Percentiles rank a stretch among this genome's conserved stretches.
These are phyloP conservation scores for Mugil cephalus DNA, from an alignment of 2,113 vertebrate genomes.

Conservation along the genomic window DNA sequence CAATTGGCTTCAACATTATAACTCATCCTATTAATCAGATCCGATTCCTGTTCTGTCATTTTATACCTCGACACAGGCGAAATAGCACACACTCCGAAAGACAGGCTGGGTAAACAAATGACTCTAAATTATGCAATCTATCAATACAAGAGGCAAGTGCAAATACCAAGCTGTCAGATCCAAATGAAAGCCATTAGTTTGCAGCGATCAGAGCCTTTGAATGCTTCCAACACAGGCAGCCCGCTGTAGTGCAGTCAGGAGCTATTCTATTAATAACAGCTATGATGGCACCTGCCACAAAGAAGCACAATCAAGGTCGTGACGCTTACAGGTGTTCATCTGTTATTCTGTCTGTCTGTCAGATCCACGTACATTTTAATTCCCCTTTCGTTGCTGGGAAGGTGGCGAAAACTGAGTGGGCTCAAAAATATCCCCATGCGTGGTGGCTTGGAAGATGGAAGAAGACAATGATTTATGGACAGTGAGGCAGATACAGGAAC, in stretches of 20 bases:
- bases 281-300: slow-evolving; percentile 64
- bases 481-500: not conserved
- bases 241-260: slow-evolving; percentile 62
- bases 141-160: slow-evolving; percentile 70
- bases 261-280: slow-evolving; percentile 73
- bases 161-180: slow-evolving; percentile 77
- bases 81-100: slow-evolving; percentile 44
- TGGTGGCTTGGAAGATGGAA: not conserved
- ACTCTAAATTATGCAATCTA: slow-evolving; percentile 76
- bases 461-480: not conserved
- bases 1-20: slow-evolving; percentile 44
- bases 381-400: slow-evolving; percentile 6
- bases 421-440: not conserved
- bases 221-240: slow-evolving; percentile 59
- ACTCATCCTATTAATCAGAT: slow-evolving; percentile 65
- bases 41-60: slow-evolving; percentile 51
- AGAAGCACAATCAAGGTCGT: slow-evolving; percentile 57
- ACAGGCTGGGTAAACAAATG: slow-evolving; percentile 78
- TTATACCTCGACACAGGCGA: slow-evolving; percentile 51
- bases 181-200: slow-evolving; percentile 81
- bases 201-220: slow-evolving; percentile 66
- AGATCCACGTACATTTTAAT: not conserved
- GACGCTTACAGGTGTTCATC: slow-evolving; percentile 66
- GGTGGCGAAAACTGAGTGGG: slow-evolving; percentile 5
- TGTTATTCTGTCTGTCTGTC: slow-evolving; percentile 35